A percentile compares a stretch with the other conserved stretches of the same genome.
Evolutionary conservation across 2,888 invertebrate genomes (phyloP).

Genomic region (Mantis religiosa): DNA sequence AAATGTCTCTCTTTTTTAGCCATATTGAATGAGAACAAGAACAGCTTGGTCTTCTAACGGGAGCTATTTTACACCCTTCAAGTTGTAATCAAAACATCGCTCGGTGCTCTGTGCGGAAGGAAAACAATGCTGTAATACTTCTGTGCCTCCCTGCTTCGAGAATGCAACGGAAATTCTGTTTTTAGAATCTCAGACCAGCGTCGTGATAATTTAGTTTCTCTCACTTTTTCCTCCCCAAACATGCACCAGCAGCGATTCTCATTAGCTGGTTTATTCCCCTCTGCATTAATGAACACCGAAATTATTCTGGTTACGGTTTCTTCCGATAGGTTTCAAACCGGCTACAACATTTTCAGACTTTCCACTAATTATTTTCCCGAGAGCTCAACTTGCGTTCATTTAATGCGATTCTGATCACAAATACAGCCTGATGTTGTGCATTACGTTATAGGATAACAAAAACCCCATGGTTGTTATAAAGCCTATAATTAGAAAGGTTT

Average conservation of each 20-base stretch:
- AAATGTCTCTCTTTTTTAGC: not conserved
- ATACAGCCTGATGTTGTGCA: not conserved
- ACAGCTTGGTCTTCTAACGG: not conserved
- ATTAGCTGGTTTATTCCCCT: not conserved
- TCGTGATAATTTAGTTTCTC: not conserved
- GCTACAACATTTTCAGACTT: not conserved
- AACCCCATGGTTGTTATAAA: not conserved
- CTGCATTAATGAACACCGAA: not conserved
- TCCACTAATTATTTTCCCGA: not conserved
- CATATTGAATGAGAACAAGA: not conserved
- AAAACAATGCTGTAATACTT: not conserved
- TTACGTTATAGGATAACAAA: not conserved
- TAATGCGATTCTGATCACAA: not conserved
- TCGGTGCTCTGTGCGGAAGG: not conserved
- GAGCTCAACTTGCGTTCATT: not conserved
- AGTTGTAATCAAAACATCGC: not conserved
- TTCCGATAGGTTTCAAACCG: not conserved
- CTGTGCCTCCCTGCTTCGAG: not conserved
- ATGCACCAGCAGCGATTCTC: not conserved
- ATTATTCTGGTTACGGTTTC: not conserved
- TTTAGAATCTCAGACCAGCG: not conserved
- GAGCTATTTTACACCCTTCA: not conserved
- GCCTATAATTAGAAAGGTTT: not conserved
- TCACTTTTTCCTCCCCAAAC: not conserved
- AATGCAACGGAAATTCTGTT: not conserved